Evolutionary conservation across 92 coral and sea anemone species (phyloP).

Genomic region (Parazoanthus swiftii): DNA sequence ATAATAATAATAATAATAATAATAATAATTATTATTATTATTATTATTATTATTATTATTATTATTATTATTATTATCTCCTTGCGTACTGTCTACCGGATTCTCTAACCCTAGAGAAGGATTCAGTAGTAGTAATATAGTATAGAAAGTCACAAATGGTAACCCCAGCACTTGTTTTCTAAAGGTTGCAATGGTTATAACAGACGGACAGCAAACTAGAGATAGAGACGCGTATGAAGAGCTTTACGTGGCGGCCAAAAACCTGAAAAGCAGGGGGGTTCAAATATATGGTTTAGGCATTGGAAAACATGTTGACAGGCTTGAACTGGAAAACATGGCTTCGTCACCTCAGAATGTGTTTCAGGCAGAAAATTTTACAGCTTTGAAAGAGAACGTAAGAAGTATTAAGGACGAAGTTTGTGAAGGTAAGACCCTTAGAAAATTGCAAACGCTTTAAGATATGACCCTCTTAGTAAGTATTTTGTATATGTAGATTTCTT

Average conservation of each 20-base stretch:
- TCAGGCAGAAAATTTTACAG: constrained; percentile 38
- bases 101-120: too few relatives aligned
- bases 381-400: constrained; percentile 31
- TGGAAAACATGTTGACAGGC: constrained; percentile 25
- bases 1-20: too few relatives aligned
- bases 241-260: constrained; percentile 32
- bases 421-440: constrained; percentile 18
- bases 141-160: neutral
- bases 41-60: too few relatives aligned
- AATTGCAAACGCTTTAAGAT: neutral
- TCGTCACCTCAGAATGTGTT: constrained; percentile 34
- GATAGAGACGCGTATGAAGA: constrained; percentile 31
- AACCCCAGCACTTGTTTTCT: neutral
- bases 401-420: constrained; percentile 32
- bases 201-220: constrained; percentile 33
- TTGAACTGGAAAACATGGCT: constrained; percentile 41
- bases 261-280: constrained; percentile 26
- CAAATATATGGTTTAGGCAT: constrained; percentile 36
- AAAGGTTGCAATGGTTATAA: constrained; percentile 36
- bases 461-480: neutral
- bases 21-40: too few relatives aligned
- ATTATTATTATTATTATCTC: too few relatives aligned
- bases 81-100: too few relatives aligned
- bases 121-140: too few relatives aligned
- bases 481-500: neutral